phyloP scores from a whole-genome alignment of 2,797 vertebrate species.

The Pachyuromys duprasi region DNA sequence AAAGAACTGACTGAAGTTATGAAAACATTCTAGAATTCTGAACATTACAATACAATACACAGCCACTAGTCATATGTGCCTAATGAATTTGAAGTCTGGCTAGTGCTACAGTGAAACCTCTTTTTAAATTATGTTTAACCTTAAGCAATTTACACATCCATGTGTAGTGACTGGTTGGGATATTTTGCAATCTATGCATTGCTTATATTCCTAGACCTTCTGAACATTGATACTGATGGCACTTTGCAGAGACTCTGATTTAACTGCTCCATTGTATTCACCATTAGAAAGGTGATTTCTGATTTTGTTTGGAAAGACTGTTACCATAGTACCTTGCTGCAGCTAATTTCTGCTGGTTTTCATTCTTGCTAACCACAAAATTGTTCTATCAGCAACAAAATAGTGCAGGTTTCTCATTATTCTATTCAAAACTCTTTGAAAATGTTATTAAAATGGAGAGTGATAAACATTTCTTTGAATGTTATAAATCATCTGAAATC shows the following conservation, averaged over 20 bases:
- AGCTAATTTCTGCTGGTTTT: background rate
- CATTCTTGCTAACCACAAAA: background rate
- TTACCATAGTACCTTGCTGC: background rate
- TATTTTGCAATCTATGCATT: background rate
- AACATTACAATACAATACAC: background rate
- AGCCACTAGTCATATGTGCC: background rate
- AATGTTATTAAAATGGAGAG: background rate
- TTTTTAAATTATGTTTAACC: conserved; percentile 6
- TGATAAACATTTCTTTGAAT: background rate
- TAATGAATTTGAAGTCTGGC: background rate
- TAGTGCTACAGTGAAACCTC: background rate
- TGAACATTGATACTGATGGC: background rate
- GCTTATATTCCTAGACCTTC: background rate
- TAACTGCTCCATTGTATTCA: background rate
- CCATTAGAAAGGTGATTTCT: background rate
- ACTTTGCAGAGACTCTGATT: background rate
- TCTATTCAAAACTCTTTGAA: background rate
- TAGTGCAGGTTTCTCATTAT: background rate
- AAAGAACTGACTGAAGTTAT: background rate
- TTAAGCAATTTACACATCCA: background rate
- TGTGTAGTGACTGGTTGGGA: too few species aligned
- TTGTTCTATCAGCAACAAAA: background rate
- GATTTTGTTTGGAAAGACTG: background rate
- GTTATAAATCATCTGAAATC: background rate
- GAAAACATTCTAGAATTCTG: background rate